phyloP scores from a whole-genome alignment of 2,797 vertebrate species.

The Mormyrus proboscirostris region DNA sequence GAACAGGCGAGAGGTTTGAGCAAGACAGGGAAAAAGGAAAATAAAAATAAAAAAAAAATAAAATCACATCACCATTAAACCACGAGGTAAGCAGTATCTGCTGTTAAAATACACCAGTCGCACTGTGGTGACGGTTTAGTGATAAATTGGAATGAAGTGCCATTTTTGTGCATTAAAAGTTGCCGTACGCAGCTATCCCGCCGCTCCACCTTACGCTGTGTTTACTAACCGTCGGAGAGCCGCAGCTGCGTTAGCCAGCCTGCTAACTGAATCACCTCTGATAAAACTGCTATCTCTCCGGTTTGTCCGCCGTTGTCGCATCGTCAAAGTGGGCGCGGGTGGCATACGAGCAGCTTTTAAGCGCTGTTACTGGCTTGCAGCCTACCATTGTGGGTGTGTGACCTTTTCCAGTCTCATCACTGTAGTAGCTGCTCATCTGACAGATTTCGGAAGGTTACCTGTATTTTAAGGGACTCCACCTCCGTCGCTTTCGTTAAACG shows the following conservation, averaged over 20 bases:
- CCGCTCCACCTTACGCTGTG: neutral
- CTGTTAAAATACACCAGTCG: neutral
- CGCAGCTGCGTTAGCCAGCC: neutral
- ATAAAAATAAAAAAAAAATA: conserved; percentile 47
- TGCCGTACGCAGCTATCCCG: neutral
- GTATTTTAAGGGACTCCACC: neutral
- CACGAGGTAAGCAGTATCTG: conserved; percentile 69
- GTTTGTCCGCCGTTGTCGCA: neutral
- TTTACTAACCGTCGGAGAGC: conserved; percentile 5
- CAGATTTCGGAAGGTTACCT: neutral
- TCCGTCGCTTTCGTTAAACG: neutral
- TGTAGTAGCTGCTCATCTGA: neutral
- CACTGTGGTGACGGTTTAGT: too few relatives aligned
- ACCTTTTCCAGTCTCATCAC: conserved; percentile 20
- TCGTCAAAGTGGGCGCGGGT: neutral
- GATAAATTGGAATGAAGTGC: neutral
- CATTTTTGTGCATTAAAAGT: neutral
- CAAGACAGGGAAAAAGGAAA: conserved; percentile 44
- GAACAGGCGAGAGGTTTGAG: conserved; percentile 79
- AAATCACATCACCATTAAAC: conserved; percentile 59
- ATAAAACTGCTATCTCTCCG: neutral
- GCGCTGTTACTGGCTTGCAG: neutral
- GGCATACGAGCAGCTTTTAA: neutral
- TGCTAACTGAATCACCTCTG: too few relatives aligned
- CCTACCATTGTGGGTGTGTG: neutral